phyloP scores from a whole-genome alignment of 2,113 vertebrate species.

The Ailurus styani region DNA sequence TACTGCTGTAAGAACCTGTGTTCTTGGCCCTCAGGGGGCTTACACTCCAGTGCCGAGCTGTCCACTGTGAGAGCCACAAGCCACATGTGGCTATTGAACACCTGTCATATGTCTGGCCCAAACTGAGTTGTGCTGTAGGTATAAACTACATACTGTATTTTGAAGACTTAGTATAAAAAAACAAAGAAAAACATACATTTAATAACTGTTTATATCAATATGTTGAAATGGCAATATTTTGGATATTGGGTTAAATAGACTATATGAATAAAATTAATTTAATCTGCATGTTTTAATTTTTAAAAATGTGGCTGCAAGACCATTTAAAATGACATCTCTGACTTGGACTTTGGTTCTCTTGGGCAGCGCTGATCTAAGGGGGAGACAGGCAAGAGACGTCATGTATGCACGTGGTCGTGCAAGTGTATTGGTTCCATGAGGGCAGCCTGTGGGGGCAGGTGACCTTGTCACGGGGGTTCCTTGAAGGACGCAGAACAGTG shows the following conservation, averaged over 20 bases:
- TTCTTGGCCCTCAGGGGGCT: not conserved
- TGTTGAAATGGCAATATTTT: not conserved
- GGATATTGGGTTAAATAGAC: not conserved
- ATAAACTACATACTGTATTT: not conserved
- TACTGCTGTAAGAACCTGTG: not conserved
- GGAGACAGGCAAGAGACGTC: fast-evolving
- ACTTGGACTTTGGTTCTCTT: not conserved
- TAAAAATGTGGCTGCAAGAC: not conserved
- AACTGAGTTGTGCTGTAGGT: not conserved
- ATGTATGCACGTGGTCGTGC: fast-evolving
- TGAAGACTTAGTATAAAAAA: not conserved
- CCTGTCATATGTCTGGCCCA: not conserved
- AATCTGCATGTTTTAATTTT: not conserved
- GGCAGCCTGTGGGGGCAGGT: not conserved
- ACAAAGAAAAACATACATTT: not conserved
- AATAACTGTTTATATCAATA: not conserved
- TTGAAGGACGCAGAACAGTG: not conserved
- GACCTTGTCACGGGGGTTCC: not conserved
- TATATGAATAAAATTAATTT: not conserved
- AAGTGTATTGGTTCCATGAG: no score
- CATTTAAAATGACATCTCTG: not conserved
- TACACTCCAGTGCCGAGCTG: not conserved
- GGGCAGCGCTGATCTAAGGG: not conserved
- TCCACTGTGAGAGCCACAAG: not conserved
- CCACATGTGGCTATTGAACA: not conserved